Evolutionary conservation across 2,113 vertebrate genomes (phyloP), one percentile per base, ranked within the genome.

Genomic region (Gobio gobio): DNA sequence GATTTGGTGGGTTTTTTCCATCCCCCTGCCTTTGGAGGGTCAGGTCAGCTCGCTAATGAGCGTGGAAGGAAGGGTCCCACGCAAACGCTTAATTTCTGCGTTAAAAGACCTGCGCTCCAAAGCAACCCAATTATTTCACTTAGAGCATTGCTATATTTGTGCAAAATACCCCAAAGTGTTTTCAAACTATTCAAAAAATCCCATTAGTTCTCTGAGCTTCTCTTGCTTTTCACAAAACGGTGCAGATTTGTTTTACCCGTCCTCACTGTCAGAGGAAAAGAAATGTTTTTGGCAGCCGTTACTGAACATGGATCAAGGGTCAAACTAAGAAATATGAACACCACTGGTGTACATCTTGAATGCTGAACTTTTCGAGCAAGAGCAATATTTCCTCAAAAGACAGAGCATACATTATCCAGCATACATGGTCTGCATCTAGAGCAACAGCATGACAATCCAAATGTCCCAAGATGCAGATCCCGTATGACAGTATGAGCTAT

Each of bases 11-110:
- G 74, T 87, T 29, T 90, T 80, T 72, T 45, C 54, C 18, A 72
- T n/a, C 51, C 76, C 29, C 20, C 76, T 78, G 73, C 78, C 85
- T 86, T 82, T n/a, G 26, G 26, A 20, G 79, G 84, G 88, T 89
- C 85, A 90, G 91, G 91, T 91, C 86, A 92, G 87, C 89, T 93
- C 90, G 90, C 89, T 93, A 92, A 89, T 87, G 73, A 78, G 56
- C 63, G 18, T 26, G 45, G 40, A 33, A 81, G 40, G 75, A 79
- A 29, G 51, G 68, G 6, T 18, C n/a, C 20, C 10, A 68, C 2
- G 24, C 61, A 78, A 24, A 43, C 12, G 45, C 73, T 63, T 49
- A 74, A 47, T 47, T 45, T 64, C 20, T 49, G 40, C 5, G 40
- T 40, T 40, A 40, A 40, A 12, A 76, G 29, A 76, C 58, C 83